Base-by-base conservation (phyloP, 2,797 vertebrate genomes). In the Taeniopygia guttata region DNA sequence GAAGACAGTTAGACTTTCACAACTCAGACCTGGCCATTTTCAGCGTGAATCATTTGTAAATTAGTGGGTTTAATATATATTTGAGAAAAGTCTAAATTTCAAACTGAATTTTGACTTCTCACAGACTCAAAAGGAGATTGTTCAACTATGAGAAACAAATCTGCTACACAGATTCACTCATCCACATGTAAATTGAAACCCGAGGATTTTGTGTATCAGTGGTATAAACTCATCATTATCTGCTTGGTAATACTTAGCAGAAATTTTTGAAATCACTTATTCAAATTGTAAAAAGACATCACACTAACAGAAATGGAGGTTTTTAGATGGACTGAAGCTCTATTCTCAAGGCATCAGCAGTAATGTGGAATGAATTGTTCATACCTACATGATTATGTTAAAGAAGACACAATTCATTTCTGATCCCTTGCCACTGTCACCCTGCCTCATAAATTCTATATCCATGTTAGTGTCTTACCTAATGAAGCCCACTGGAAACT, bases 101-200 rank as follows among this genome's bases (percentile, higher is more conserved):
- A 72, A 95, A 91, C 69, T 95, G 95, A 95, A 75, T 89, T 95
- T 89, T 95, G 76, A 19, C 92, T 94, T 94, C 90, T 94, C 2
- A 9, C 30, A 93, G 43, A 93, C 84, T 95, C 89, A 96, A 80
- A 96, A 92, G 32, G 84, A 91, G 89, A 93, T 84, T 36, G 40
- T 79, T 87, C 59, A 89, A 46, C 36, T 60, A 81, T 94, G 95
- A 93, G 95, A 95, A 96, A 74, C 26, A 87, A 94, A 82, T 77
- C 81, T 69, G 51, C 58, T 46, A 49, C 49, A 62, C 23, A 64
- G 68, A 80, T 80, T 95, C 90, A 92, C 82, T 89, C 76, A 85
- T 83, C 27, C 2, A 0, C 20, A 29, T 16, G 12, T 38, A 75
- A 54, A 74, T 58, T 83, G 72, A 95, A 95, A 94, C 64, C 34